These are phyloP conservation scores for Stichopus chloronotus DNA, from an alignment of 35 echinoderm and acorn worm species.

Conservation along the genomic window DNA sequence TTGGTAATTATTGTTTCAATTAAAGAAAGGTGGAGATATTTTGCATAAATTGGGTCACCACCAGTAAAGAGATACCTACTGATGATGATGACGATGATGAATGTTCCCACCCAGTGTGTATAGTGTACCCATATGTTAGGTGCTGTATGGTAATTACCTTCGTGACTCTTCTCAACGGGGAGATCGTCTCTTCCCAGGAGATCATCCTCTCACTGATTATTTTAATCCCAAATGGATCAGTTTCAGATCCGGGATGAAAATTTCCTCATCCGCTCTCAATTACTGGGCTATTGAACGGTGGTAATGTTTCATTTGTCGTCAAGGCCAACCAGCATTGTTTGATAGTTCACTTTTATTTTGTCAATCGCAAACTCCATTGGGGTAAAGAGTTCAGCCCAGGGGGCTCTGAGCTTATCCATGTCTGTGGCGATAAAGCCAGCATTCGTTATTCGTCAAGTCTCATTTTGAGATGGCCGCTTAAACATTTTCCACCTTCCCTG, in stretches of 20 bases:
- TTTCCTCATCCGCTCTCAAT: background rate
- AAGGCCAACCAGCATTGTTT: background rate
- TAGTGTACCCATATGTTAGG: no score
- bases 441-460: conserved; percentile 3
- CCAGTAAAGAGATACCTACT: no score
- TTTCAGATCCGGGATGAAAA: background rate
- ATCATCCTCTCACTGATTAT: background rate
- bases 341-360: background rate
- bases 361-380: background rate
- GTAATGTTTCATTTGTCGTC: background rate
- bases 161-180: no score
- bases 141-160: no score
- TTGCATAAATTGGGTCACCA: no score
- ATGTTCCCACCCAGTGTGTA: no score
- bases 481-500: background rate
- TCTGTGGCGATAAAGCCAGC: background rate
- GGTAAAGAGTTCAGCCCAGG: background rate
- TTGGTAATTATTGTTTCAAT: no score
- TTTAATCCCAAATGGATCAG: background rate
- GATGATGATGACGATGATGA: no score
- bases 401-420: background rate
- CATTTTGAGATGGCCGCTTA: background rate
- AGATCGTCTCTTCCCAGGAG: background rate
- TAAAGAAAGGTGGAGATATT: no score
- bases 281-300: background rate